Evolutionary conservation across 2,113 vertebrate genomes (phyloP).

Genomic region (Chinchilla lanigera): DNA sequence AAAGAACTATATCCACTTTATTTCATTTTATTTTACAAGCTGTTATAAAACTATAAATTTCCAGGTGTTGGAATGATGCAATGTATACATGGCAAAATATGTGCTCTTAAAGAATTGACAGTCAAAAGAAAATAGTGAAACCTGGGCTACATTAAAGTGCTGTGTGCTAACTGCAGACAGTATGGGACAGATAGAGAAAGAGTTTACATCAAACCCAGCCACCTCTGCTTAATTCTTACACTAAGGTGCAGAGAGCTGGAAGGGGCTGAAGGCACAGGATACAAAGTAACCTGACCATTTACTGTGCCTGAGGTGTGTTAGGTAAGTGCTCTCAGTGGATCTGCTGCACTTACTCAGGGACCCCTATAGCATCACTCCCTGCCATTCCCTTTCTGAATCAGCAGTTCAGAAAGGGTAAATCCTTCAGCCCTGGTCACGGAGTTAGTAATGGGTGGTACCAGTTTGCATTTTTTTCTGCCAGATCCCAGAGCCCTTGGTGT

Average conservation of each 20-base stretch:
- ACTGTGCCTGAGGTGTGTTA: too few species aligned
- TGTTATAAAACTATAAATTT: not conserved
- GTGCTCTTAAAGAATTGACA: not conserved
- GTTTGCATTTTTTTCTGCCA: not conserved
- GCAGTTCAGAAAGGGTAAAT: not conserved
- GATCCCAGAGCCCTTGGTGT: not conserved
- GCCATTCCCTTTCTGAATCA: not conserved
- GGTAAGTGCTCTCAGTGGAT: not conserved
- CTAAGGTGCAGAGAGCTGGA: not conserved
- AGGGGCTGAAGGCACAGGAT: not conserved
- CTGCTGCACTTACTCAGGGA: accelerated
- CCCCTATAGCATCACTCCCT: too few species aligned
- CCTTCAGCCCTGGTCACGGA: not conserved
- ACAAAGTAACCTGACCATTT: not conserved
- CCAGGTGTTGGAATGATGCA: not conserved
- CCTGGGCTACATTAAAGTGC: not conserved
- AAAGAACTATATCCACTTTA: slow-evolving; percentile 1
- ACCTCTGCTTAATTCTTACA: not conserved
- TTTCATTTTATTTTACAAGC: not conserved
- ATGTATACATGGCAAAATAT: not conserved
- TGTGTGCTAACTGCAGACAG: accelerated
- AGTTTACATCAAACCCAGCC: not conserved
- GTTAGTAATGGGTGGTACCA: not conserved
- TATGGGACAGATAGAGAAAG: not conserved
- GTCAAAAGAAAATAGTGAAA: not conserved